Conservation (phyloP, 2,113 vertebrate genomes). For the Edolisoma coerulescens region DNA sequence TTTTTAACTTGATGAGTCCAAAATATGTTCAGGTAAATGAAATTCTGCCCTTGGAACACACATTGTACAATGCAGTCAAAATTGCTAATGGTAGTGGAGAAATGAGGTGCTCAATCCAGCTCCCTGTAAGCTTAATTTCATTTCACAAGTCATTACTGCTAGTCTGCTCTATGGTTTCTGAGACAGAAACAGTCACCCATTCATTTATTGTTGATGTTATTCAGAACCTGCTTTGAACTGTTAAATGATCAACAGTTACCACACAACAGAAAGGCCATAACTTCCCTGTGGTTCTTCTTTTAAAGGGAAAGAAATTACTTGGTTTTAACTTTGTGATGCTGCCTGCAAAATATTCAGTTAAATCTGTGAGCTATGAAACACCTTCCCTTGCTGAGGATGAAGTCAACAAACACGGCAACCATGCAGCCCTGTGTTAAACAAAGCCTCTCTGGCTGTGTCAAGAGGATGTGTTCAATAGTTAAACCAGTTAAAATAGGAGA, state of each 20-base stretch:
- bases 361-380: neutral
- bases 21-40: constrained; percentile 56
- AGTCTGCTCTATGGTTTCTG: neutral
- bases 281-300: neutral
- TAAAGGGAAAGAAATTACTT: neutral
- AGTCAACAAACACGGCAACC: neutral
- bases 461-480: neutral
- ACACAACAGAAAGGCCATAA: neutral
- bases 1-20: constrained; percentile 35
- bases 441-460: neutral
- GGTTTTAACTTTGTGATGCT: neutral
- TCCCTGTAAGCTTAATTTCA: constrained; percentile 31
- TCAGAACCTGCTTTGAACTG: constrained; percentile 12
- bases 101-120: constrained; percentile 22
- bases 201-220: constrained; percentile 6
- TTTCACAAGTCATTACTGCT: constrained; percentile 46
- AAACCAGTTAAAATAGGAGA: neutral
- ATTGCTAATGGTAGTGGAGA: constrained; percentile 30
- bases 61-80: constrained; percentile 17
- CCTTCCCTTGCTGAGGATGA: neutral
- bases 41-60: neutral
- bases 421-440: neutral
- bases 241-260: constrained; percentile 23
- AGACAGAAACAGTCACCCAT: constrained; percentile 38
- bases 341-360: neutral